Evolutionary conservation across 2,888 invertebrate species (phyloP).

Genomic region (Dryobotodes eremita): DNA sequence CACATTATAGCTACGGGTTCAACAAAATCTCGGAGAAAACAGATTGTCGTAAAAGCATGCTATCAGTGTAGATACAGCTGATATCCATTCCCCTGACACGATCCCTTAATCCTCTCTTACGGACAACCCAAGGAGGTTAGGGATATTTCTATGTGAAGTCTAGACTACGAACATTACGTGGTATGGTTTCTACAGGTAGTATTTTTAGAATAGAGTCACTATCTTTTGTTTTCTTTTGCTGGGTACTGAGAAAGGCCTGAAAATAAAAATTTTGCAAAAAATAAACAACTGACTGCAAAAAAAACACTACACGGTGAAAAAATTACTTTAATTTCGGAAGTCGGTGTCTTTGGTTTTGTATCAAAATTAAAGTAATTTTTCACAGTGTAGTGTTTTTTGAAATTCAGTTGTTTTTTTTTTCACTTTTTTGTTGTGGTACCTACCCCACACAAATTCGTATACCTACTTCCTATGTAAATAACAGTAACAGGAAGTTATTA

Average conservation of each 20-base stretch:
- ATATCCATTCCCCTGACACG: conserved; percentile 44
- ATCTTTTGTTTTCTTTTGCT: neutral
- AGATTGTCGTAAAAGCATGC: conserved; percentile 46
- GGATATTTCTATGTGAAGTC: conserved; percentile 43
- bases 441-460: no score
- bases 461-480: no score
- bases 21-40: conserved; percentile 22
- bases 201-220: neutral
- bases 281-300: no score
- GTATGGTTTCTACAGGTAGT: neutral
- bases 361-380: no score
- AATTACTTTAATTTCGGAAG: no score
- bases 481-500: no score
- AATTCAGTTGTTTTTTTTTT: no score
- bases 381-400: no score
- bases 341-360: no score
- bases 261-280: neutral
- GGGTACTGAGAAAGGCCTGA: neutral
- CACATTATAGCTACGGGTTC: neutral
- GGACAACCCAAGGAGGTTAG: conserved; percentile 33
- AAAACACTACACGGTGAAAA: no score
- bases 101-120: conserved; percentile 48
- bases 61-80: conserved; percentile 29
- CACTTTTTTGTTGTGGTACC: no score
- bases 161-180: conserved; percentile 33